Evolutionary conservation across 1,140 invertebrate species (phyloP), one percentile per base, ranked within the genome.

Genomic region (Drosophila nasuta): DNA sequence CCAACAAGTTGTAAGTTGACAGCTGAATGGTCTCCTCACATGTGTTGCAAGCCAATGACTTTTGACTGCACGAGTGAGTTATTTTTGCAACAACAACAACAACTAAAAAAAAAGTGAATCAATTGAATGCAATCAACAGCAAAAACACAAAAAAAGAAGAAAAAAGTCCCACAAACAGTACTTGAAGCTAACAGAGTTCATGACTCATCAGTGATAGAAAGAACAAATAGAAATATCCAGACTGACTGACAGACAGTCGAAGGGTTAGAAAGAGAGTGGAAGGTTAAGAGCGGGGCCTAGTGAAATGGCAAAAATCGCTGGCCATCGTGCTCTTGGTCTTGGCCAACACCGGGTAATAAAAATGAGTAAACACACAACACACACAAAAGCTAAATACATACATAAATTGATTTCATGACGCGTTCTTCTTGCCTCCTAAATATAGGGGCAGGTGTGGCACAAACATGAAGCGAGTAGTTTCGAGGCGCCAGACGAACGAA

Each of bases 381-480:
- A 25, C 35, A 78, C 48, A 78, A 75, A 60, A 79, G 70, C 77
- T 67, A 74, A 68, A 82, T 65, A 88, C 76, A 79, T 80, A 60
- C 67, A 88, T 71, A 80, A 82, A 88, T 88, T 88, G 83, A 80
- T 77, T 88, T 83, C 69, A 80, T 83, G 83, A 87, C 67, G 77
- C 30, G 64, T 58, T 71, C 11, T 43, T 43, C 11, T 43, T 43
- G 66, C 60, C 60, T 54, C 43, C 3, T 13, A 52, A 52, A 25
- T 20, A 71, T 71, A 64, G 49, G 57, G 64, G 64, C 46, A 60
- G 45, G 48, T 57, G 49, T 3, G 20, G 33, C 17, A 20, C 1
- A 11, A 15, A 28, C 20, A 25, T 25, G 20, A 25, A 25, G 20
- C 20, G 20, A 25, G 20, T 3, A 25, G 20, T 4, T 25, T 25